Percentiles rank a stretch among this genome's conserved stretches.
Conservation (phyloP, 2,888 invertebrate genomes). For the Salpingus planirostris region DNA sequence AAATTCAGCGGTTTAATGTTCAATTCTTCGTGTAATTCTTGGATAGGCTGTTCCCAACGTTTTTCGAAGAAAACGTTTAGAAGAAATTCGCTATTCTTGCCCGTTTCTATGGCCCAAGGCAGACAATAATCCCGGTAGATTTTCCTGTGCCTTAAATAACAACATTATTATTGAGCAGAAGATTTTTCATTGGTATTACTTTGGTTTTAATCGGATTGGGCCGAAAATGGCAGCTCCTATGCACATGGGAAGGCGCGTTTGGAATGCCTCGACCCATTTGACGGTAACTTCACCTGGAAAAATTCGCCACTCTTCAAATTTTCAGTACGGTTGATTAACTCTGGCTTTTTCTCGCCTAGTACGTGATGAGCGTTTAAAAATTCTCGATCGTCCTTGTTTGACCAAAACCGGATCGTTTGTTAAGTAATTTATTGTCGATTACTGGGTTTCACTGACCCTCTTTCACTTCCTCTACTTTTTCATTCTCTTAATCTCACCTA, state of each 20-base stretch:
- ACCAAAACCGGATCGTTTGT: no score
- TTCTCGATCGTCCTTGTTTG: no score
- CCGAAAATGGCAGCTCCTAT: conserved; percentile 88
- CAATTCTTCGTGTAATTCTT: conserved; percentile 71
- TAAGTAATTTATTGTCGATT: no score
- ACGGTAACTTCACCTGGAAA: conserved; percentile 70
- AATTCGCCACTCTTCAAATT: not conserved
- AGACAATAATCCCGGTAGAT: conserved; percentile 68
- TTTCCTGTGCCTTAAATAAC: conserved; percentile 55
- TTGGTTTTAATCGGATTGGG: conserved; percentile 74
- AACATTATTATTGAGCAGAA: conserved; percentile 5
- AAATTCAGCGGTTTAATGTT: conserved; percentile 59
- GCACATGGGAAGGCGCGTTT: conserved; percentile 94
- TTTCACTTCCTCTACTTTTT: no score
- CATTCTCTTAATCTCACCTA: conserved; percentile 55
- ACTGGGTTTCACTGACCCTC: no score
- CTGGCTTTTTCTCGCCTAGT: no score
- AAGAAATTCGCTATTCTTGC: conserved; percentile 65
- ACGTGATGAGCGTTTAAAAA: no score
- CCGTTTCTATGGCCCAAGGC: conserved; percentile 80
- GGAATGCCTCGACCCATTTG: conserved; percentile 97
- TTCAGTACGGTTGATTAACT: no score
- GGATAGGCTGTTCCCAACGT: conserved; percentile 82
- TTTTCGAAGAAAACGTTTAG: conserved; percentile 88
- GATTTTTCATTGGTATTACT: conserved; percentile 41